Percentiles rank a stretch among this genome's conserved stretches.
Conservation (phyloP, 1,140 invertebrate genomes). For the Charaxes varanes region DNA sequence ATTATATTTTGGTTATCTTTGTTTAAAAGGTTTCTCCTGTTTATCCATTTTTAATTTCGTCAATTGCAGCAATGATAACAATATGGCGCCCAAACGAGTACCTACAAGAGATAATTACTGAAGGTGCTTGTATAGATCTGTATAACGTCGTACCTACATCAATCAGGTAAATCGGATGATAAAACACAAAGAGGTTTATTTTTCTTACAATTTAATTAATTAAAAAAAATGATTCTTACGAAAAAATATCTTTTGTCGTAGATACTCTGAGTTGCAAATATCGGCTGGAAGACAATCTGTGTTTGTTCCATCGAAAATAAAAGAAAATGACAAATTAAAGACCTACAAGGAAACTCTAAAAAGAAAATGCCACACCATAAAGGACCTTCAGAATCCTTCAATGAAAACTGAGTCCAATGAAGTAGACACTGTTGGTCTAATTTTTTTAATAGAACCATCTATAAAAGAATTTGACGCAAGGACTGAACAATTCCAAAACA, state of each 20-base stretch:
- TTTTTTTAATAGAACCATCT: conserved; percentile 50
- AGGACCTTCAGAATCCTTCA: conserved; percentile 37
- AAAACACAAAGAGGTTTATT: neutral
- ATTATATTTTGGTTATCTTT: too few relatives aligned
- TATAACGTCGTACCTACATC: conserved; percentile 56
- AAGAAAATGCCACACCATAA: conserved; percentile 40
- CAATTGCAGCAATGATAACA: conserved; percentile 70
- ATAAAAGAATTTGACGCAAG: conserved; percentile 31
- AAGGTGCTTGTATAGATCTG: conserved; percentile 68
- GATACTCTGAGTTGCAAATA: conserved; percentile 67
- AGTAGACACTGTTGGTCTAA: conserved; percentile 50
- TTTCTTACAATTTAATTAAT: too few relatives aligned
- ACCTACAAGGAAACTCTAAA: conserved; percentile 22
- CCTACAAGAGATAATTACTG: conserved; percentile 71
- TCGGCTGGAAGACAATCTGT: conserved; percentile 50
- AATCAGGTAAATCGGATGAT: conserved; percentile 34
- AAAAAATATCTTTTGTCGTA: conserved; percentile 49
- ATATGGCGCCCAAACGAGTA: conserved; percentile 78
- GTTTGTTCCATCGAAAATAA: conserved; percentile 35
- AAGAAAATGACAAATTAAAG: conserved; percentile 28
- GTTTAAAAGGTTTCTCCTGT: too few relatives aligned
- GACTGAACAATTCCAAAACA: conserved; percentile 56
- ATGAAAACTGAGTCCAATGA: conserved; percentile 49
- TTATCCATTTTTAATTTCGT: too few relatives aligned
- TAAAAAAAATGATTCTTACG: too few relatives aligned